Evolutionary conservation across 2,113 vertebrate species (phyloP).

Genomic region (Paradisaea rubra): DNA sequence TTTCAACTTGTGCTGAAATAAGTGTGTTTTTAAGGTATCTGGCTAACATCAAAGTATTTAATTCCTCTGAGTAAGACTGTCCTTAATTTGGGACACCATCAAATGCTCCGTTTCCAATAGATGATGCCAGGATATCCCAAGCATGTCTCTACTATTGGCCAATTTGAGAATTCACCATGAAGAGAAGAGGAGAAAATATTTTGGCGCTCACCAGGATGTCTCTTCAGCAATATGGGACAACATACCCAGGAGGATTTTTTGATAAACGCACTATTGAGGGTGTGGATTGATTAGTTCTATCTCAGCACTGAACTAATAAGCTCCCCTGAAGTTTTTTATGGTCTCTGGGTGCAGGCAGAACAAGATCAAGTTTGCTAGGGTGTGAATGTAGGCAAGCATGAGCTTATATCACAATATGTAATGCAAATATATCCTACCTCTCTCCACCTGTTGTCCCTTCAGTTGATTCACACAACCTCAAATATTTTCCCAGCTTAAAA

Average conservation of each 20-base stretch:
- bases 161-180: not conserved
- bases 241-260: not conserved
- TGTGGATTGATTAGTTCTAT: not conserved
- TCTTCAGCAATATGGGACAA: not conserved
- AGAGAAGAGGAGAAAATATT: not conserved
- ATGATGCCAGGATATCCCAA: not conserved
- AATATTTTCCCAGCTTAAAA: not conserved
- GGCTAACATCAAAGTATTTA: not conserved
- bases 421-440: not conserved
- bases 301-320: not conserved
- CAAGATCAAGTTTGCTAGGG: not conserved
- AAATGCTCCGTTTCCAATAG: not conserved
- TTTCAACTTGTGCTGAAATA: not conserved
- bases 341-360: not conserved
- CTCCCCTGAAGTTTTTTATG: not conserved
- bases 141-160: not conserved
- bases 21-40: not conserved
- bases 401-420: not conserved
- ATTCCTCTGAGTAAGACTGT: not conserved
- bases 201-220: not conserved
- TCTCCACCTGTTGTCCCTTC: not conserved
- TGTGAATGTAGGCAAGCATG: not conserved
- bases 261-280: not conserved
- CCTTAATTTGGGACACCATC: not conserved
- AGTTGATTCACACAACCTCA: not conserved